phyloP scores from a whole-genome alignment of 1,140 invertebrate genomes.

The Palaemon carinicauda region DNA sequence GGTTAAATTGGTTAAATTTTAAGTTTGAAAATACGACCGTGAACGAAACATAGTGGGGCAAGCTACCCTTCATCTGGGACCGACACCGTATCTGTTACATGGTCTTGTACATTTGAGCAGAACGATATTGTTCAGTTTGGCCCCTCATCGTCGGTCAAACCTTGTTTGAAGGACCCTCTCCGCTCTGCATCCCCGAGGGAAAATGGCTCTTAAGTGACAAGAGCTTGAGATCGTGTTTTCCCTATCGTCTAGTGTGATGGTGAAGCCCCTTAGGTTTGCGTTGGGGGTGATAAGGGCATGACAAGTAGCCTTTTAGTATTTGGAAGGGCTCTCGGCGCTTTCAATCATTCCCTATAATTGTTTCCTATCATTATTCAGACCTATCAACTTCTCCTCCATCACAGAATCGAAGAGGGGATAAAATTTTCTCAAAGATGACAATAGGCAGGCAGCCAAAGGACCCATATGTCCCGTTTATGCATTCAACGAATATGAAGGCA shows the following conservation, averaged over 20 bases:
- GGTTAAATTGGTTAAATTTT: no score
- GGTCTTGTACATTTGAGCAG: background rate
- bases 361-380: constrained; percentile 25
- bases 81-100: constrained; percentile 22
- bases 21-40: no score
- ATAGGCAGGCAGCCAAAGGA: background rate
- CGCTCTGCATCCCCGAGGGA: background rate
- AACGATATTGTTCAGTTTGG: background rate
- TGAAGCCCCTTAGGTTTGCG: background rate
- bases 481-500: no score
- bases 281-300: background rate
- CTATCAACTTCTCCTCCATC: constrained; percentile 11
- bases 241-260: background rate
- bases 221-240: background rate
- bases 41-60: no score
- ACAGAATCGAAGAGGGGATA: background rate
- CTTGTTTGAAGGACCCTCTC: background rate
- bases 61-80: background rate
- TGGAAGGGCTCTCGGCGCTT: constrained; percentile 4
- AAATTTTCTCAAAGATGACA: background rate
- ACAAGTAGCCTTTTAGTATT: constrained; percentile 27
- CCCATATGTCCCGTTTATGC: no score
- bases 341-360: constrained; percentile 25
- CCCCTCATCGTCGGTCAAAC: background rate
- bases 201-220: background rate